These are phyloP conservation scores for Liodrosophila aerea DNA, from an alignment of 2,888 invertebrate genomes.

Conservation along the genomic window DNA sequence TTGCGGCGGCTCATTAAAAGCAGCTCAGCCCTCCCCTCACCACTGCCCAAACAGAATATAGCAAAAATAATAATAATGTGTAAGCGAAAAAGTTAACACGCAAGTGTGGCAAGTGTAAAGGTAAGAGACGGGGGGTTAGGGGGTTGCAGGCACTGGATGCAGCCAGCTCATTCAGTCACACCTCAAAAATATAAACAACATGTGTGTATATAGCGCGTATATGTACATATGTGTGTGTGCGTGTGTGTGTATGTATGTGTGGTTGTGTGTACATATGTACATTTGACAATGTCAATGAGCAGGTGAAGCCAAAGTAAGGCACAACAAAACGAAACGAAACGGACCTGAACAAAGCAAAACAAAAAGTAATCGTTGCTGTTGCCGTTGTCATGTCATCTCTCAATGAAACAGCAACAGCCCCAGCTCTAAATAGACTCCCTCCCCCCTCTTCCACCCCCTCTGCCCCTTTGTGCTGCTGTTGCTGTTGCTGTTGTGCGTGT, in stretches of 20 bases:
- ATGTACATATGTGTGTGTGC: too few relatives aligned
- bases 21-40: too few relatives aligned
- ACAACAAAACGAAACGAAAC: conserved; percentile 23
- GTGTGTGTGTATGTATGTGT: too few relatives aligned
- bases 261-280: too few relatives aligned
- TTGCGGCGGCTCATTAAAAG: conserved; percentile 50
- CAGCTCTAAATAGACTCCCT: too few relatives aligned
- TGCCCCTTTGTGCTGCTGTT: conserved; percentile 10
- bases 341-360: conserved; percentile 24
- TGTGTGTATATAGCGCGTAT: too few relatives aligned
- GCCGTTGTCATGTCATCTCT: conserved; percentile 22
- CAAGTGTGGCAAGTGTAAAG: conserved; percentile 22
- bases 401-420: neutral
- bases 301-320: conserved; percentile 17
- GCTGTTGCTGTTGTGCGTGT: conserved; percentile 46
- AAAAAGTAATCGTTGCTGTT: conserved; percentile 22
- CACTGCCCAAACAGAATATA: too few relatives aligned
- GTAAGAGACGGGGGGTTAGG: neutral
- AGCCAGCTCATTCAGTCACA: conserved; percentile 42
- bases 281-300: conserved; percentile 28
- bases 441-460: neutral
- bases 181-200: conserved; percentile 36
- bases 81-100: conserved; percentile 29
- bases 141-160: neutral
- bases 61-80: conserved; percentile 10